Base-by-base conservation (phyloP, 2,888 invertebrate species). In the Lagria hirta region DNA sequence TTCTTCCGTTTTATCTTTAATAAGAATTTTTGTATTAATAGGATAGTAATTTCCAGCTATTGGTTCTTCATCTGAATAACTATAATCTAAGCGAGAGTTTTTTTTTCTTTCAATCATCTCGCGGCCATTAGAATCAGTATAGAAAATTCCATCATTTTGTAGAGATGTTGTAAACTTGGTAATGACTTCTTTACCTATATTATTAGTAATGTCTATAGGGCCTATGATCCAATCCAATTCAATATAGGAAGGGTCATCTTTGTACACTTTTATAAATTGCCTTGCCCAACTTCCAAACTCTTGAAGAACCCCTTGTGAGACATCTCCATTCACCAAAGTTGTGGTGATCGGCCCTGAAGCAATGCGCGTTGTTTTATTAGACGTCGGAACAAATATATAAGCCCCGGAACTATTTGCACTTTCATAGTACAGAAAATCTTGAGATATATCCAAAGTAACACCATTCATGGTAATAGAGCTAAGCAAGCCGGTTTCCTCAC, bases 361-460 rank as follows among this genome's bases (percentile, higher is more conserved):
- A 12, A 10, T 56, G 47, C 64, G 41, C n/a, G 74, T 58, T 11
- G 62, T 50, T 2, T 61, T 54, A 1, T 71, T 53, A 5, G 69
- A 67, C 22, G 75, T 76, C 0, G 88, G 88, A 22, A 88, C 74
- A 68, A 92, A 90, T 17, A 95, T 86, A 60, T 98, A 98, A 0
- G 97, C 97, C 0, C 97, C 97, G 0, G 95, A 94, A 0, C 89
- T 89, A 3, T 65, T 65, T 20, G 77, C 78, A 0, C 81, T 86
- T 6, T 76, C 71, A 60, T 93, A 94, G 62, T 82, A 92, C 20
- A 79, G 73, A 59, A 88, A 84, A 4, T 82, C 75, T 62, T 88
- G 87, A 5, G 67, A 57, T 30, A 84, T 15, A 29, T 65, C 15
- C 49, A 68, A 12, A 11, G 69, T 58, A 62, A 66, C 21, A 2